Evolutionary conservation across 2,113 vertebrate genomes (phyloP).

Genomic region (Colaptes auratus): DNA sequence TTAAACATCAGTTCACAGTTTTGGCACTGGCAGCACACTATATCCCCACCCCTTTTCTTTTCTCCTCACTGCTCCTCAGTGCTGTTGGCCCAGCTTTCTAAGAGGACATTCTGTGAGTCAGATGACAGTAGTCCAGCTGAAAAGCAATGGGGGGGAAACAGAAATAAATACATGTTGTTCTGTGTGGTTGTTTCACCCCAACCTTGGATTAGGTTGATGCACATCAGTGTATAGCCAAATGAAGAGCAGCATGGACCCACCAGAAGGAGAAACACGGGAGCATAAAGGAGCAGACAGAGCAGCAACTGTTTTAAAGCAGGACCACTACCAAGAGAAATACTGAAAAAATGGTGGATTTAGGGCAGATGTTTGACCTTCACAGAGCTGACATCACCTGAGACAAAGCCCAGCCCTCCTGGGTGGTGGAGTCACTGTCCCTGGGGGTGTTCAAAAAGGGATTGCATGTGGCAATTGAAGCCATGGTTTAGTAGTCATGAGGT

Average conservation of each 20-base stretch:
- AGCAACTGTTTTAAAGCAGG: not conserved
- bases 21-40: not conserved
- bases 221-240: not conserved
- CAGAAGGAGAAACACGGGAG: not conserved
- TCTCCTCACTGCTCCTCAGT: not conserved
- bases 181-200: not conserved
- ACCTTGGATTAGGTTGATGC: not conserved
- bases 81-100: not conserved
- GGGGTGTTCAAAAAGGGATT: too few species aligned
- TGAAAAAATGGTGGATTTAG: not conserved
- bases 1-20: not conserved
- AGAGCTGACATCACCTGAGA: not conserved
- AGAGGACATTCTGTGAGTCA: not conserved
- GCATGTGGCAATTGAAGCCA: too few species aligned
- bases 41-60: not conserved
- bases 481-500: too few species aligned
- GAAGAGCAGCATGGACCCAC: not conserved
- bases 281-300: not conserved
- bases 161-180: not conserved
- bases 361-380: not conserved
- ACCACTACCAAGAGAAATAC: not conserved
- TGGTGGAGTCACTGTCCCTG: too few species aligned
- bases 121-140: not conserved
- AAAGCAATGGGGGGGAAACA: not conserved
- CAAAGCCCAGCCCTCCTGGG: not conserved